Evolutionary conservation across 2,888 invertebrate genomes (phyloP), one percentile per base, ranked within the genome.

Genomic region (Hirtodrosophila alboralis): DNA sequence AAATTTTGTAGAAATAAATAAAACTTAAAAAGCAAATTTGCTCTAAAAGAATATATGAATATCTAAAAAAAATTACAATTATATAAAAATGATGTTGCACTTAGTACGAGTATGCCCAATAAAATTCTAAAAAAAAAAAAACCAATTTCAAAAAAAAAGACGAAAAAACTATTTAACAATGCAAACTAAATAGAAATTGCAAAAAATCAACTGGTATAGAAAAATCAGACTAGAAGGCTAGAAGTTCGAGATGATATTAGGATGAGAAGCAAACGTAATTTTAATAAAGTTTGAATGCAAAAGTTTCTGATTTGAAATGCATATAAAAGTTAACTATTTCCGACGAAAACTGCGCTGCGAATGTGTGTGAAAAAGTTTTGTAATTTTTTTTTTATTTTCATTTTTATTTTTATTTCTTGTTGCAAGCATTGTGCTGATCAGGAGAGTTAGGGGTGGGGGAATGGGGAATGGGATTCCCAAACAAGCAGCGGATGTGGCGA

Each of bases 301-400:
- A 81, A 81, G 74, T 84, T 81, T 84, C 58, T 77, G 79, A 80
- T 79, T 79, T 79, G 79, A 79, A 79, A 79, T 79, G 79, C 84
- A 80, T 77, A 79, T 79, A 84, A 84, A 84, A 79, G 79, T 79
- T 79, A 84, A 79, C 84, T 84, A 79, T 84, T 79, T 79, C 78
- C 84, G 76, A 71, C 62, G 53, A 59, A 52, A 69, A 68, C 60
- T 36, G 27, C 30, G 37, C 61, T 72, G n/a, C n/a, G 63, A 64
- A 58, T 77, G 78, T 75, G 81, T 75, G 77, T 51, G 51, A 38
- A 70, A 75, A 77, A 60, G 53, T 60, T 70, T 61, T 43, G n/a
- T 36, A 36, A 13, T 21, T 43, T 53, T 41, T 58, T 40, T n/a
- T n/a, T n/a, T n/a, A n/a, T n/a, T n/a, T n/a, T n/a, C n/a, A n/a